A percentile compares a stretch with the other conserved stretches of the same genome.
Conservation (phyloP, 2,797 vertebrate species). For the Malurus leucopterus region DNA sequence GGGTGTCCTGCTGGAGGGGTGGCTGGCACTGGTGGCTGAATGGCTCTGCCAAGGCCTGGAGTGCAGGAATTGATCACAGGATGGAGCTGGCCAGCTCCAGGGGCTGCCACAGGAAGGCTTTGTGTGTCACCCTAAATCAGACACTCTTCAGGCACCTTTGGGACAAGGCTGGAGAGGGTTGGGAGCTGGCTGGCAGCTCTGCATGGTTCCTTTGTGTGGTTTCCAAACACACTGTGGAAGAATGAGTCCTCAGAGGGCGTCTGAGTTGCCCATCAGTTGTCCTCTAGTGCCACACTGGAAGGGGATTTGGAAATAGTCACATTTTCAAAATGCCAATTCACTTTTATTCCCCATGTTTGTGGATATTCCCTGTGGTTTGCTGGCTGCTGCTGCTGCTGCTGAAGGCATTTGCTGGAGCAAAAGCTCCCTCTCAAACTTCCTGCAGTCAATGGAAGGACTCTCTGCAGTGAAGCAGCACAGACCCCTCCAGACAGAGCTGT, state of each 20-base stretch:
- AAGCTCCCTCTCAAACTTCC: background rate
- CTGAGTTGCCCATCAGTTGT: background rate
- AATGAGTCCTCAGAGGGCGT: background rate
- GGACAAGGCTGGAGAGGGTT: background rate
- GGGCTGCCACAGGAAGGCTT: background rate
- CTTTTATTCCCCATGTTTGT: background rate
- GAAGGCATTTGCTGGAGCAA: background rate
- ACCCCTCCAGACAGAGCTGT: background rate
- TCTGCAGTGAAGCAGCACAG: background rate
- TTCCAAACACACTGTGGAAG: background rate
- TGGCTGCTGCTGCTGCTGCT: background rate
- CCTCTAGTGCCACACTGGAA: background rate
- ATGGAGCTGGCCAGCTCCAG: background rate
- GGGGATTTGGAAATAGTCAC: background rate
- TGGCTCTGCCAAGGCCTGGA: background rate
- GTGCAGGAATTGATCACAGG: background rate
- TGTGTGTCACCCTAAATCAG: background rate
- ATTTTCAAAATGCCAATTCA: background rate
- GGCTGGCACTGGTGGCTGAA: background rate
- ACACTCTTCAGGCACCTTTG: background rate
- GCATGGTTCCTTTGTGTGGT: background rate
- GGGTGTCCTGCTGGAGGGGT: background rate
- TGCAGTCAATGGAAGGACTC: background rate
- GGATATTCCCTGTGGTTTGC: background rate
- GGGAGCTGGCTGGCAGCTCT: background rate